Evolutionary conservation across 2,797 vertebrate species (phyloP).

Genomic region (Acanthurus tractus): DNA sequence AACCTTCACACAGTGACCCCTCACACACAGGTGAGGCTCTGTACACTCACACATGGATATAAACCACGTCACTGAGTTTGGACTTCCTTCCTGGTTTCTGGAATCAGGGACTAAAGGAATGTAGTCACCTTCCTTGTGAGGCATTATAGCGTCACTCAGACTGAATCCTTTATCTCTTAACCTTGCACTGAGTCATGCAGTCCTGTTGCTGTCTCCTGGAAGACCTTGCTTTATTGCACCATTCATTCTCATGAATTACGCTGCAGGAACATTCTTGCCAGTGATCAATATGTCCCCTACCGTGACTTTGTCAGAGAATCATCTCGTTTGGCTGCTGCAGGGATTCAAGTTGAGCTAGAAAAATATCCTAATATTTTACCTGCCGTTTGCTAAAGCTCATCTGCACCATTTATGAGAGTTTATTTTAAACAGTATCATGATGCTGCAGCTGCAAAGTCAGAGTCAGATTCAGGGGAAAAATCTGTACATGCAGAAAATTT

Average conservation of each 20-base stretch:
- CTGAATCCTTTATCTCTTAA: conserved; percentile 64
- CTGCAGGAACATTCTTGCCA: conserved; percentile 25
- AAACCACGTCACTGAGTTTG: not conserved
- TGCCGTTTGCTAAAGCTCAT: not conserved
- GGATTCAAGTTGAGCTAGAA: conserved; percentile 21
- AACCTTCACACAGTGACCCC: conserved; percentile 61
- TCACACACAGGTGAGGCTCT: conserved; percentile 86
- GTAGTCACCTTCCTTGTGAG: conserved; percentile 26
- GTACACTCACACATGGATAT: conserved; percentile 2
- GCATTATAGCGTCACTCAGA: conserved; percentile 41
- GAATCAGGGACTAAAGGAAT: conserved; percentile 13
- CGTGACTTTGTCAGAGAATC: conserved; percentile 44
- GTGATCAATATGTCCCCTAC: conserved; percentile 56
- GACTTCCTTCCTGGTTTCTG: not conserved
- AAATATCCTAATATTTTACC: conserved; percentile 37
- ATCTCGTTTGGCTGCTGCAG: conserved; percentile 20
- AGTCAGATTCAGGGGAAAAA: too few species aligned
- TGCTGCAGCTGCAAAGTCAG: not conserved
- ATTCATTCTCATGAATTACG: conserved; percentile 48
- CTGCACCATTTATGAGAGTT: not conserved
- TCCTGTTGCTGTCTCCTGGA: conserved; percentile 6
- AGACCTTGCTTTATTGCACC: conserved; percentile 52
- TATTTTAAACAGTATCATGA: not conserved
- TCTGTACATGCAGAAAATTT: too few species aligned
- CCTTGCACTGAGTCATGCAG: conserved; percentile 56